These are phyloP conservation scores for Torymus aiolomorphi DNA, from an alignment of 2,888 invertebrate genomes.

Conservation along the genomic window DNA sequence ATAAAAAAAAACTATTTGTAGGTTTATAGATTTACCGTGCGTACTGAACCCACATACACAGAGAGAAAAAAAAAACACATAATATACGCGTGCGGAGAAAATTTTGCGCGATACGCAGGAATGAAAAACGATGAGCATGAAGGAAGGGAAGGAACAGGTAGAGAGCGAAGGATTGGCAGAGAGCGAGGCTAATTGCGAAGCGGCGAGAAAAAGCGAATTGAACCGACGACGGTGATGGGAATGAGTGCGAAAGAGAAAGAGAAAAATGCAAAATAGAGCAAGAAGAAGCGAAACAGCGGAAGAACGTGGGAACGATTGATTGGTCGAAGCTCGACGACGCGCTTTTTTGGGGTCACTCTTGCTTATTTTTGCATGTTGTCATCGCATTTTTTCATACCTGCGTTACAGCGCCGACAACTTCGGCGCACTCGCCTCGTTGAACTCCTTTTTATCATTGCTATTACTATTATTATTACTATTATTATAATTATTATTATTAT, in stretches of 20 bases:
- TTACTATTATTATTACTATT: neutral
- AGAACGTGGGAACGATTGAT: slow-evolving; percentile 57
- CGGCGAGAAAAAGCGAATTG: slow-evolving; percentile 35
- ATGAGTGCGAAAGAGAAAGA: slow-evolving; percentile 33
- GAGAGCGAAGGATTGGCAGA: slow-evolving; percentile 53
- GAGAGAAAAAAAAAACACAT: slow-evolving; percentile 38
- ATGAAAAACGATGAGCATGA: slow-evolving; percentile 1
- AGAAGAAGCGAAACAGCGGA: slow-evolving; percentile 28
- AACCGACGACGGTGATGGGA: slow-evolving; percentile 26
- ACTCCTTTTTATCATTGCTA: neutral
- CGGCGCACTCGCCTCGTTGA: neutral
- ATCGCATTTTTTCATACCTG: neutral
- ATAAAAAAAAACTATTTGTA: slow-evolving; percentile 64
- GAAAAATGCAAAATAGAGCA: slow-evolving; percentile 51
- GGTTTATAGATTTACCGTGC: slow-evolving; percentile 67
- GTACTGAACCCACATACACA: slow-evolving; percentile 57
- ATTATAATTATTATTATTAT: no score
- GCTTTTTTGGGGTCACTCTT: slow-evolving; percentile 17
- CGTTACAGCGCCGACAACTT: neutral
- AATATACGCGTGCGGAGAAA: neutral
- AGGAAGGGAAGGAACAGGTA: slow-evolving; percentile 50
- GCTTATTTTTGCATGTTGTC: neutral
- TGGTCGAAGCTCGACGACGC: slow-evolving; percentile 49
- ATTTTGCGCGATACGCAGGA: slow-evolving; percentile 41
- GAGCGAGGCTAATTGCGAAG: slow-evolving; percentile 36